Percentiles rank a stretch among this genome's conserved stretches.
phyloP scores from a whole-genome alignment of 1,140 invertebrate species.

The Papilio xuthus region DNA sequence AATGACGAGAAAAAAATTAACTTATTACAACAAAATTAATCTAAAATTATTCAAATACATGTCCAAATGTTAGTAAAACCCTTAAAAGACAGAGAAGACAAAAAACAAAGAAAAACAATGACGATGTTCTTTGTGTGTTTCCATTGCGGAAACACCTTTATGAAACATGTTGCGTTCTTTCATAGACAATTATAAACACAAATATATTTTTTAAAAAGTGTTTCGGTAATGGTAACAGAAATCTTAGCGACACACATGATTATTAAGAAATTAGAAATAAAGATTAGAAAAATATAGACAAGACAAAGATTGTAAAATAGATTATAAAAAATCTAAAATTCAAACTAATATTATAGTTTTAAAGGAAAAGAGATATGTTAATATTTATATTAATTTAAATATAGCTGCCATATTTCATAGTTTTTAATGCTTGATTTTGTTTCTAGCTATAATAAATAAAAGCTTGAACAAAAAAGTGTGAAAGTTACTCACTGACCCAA shows the following conservation, averaged over 20 bases:
- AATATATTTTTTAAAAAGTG: too few relatives aligned
- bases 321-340: not conserved
- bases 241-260: not conserved
- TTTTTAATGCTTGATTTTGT: constrained; percentile 5
- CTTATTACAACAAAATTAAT: constrained; percentile 30
- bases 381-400: constrained; percentile 14
- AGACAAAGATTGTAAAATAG: not conserved
- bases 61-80: constrained; percentile 15
- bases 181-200: not conserved
- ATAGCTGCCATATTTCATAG: constrained; percentile 24
- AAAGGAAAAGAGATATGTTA: not conserved
- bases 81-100: not conserved
- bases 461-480: not conserved
- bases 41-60: constrained; percentile 27
- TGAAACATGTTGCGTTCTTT: not conserved
- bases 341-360: not conserved
- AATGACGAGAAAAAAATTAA: constrained; percentile 42
- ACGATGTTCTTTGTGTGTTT: not conserved
- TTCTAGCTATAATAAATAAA: not conserved
- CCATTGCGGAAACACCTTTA: not conserved
- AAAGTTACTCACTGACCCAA: not conserved
- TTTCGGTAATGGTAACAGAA: not conserved
- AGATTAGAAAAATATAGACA: constrained; percentile 27
- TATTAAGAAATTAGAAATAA: not conserved
- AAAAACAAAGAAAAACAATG: not conserved